phyloP scores from a whole-genome alignment of 1,140 invertebrate genomes.

The Pseudoatta argentina region DNA sequence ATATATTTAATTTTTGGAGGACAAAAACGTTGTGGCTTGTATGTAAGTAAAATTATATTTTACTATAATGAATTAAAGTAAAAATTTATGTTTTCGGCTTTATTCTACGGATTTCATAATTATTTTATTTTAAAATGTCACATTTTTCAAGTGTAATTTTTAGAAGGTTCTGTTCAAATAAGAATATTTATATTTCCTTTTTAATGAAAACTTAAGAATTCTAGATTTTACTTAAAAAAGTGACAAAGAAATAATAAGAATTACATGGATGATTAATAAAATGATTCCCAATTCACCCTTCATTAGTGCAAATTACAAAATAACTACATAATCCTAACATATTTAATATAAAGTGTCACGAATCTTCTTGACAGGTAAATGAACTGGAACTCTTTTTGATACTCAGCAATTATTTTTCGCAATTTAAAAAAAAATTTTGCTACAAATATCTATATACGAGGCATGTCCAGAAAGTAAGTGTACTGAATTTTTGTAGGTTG shows the following conservation, averaged over 20 bases:
- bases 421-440: neutral
- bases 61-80: neutral
- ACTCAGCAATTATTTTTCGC: neutral
- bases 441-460: neutral
- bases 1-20: neutral
- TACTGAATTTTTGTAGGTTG: too few relatives aligned
- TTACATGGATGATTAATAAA: neutral
- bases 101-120: neutral
- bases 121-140: neutral
- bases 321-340: neutral
- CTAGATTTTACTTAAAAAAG: neutral
- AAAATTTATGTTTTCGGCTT: neutral
- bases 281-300: neutral
- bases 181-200: neutral
- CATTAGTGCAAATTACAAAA: neutral
- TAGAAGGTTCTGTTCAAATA: neutral
- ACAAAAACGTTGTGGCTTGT: neutral
- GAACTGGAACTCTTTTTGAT: neutral
- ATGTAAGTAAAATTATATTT: neutral
- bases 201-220: neutral
- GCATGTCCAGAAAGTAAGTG: too few relatives aligned
- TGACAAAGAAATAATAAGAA: neutral
- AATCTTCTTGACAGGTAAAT: neutral
- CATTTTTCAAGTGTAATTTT: neutral
- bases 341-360: slow-evolving; percentile 35